Base-by-base conservation (phyloP, 1,140 invertebrate species). In the Propsilocerus akamusi region DNA sequence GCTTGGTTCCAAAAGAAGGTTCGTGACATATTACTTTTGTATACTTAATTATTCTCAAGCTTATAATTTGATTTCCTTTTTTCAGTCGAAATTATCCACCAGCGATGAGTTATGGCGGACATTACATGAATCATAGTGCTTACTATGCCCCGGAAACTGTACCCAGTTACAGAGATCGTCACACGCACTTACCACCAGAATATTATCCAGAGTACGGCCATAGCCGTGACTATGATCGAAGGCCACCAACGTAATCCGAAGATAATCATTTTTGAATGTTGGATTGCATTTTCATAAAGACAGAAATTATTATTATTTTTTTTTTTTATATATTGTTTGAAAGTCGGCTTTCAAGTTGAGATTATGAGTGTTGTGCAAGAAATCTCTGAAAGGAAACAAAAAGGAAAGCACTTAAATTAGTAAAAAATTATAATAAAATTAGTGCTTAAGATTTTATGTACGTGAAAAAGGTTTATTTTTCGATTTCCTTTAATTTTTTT, bases 181-280 rank as follows among this genome's bases (percentile, higher is more conserved):
- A 41, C 11, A 4, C 34, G 5, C 17, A 41, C 22, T 41, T 17
- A 17, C 34, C 34, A 17, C 5, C 34, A 41, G 14, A 41, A 17
- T 7, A 41, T 41, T 17, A 10, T 30, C 8, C 34, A 6, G 34
- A 41, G 4, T 17, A 41, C 10, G 34, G 22, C 11, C 10, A n/a
- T 46, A 59, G 68, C 49, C 57, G 70, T 48, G 70, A 72, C 32
- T 72, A 69, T 47, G 69, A 72, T 48, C 58, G 69, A 54, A 63
- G 69, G 54, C 67, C 66, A 20, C 70, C 68, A 14, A 65, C 67
- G 0, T 41, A 41, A 41, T 17, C 14, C 14, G 14, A 12, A 37
- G 20, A 6, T 37, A 14, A 37, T 14, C 34, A 37, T 12, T 30
- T 12, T 30, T 30, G 28, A 10, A 30, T 30, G 11, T 30, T n/a